Evolutionary conservation across 2,113 vertebrate species (phyloP).

Genomic region (Otus sunia): DNA sequence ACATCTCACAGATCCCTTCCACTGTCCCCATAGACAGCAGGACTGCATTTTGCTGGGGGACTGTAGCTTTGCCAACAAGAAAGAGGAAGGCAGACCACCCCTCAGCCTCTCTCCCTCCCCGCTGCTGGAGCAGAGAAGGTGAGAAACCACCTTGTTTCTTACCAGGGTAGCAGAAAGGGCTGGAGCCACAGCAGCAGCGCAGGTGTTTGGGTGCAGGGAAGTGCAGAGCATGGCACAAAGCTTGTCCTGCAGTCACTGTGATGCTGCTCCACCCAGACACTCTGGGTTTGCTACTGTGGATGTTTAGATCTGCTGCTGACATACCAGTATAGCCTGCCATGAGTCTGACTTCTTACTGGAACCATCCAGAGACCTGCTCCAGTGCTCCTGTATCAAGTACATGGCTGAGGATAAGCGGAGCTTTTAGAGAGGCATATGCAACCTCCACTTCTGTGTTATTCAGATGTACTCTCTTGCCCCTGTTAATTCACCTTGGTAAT

Average conservation of each 20-base stretch:
- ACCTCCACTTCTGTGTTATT: background rate
- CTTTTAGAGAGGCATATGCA: background rate
- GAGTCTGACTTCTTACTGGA: background rate
- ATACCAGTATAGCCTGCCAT: background rate
- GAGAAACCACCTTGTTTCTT: rapidly evolving
- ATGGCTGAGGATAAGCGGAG: background rate
- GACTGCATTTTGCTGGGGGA: background rate
- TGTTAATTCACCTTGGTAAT: rapidly evolving
- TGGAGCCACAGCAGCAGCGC: background rate
- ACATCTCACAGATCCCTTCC: background rate
- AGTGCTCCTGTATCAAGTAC: background rate
- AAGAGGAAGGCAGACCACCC: background rate
- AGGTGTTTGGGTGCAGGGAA: background rate
- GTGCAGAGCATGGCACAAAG: background rate
- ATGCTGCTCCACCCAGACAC: background rate
- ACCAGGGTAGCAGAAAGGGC: background rate
- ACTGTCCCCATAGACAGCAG: background rate
- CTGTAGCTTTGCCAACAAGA: background rate
- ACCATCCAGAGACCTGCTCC: background rate
- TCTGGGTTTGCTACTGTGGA: rapidly evolving
- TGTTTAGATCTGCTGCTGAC: background rate
- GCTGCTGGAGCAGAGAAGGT: background rate
- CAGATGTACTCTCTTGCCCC: too few species aligned
- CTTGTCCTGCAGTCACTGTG: background rate
- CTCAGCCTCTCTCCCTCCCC: background rate